Base-by-base conservation (phyloP, 2,888 invertebrate species). In the Eucera pruinosa region DNA sequence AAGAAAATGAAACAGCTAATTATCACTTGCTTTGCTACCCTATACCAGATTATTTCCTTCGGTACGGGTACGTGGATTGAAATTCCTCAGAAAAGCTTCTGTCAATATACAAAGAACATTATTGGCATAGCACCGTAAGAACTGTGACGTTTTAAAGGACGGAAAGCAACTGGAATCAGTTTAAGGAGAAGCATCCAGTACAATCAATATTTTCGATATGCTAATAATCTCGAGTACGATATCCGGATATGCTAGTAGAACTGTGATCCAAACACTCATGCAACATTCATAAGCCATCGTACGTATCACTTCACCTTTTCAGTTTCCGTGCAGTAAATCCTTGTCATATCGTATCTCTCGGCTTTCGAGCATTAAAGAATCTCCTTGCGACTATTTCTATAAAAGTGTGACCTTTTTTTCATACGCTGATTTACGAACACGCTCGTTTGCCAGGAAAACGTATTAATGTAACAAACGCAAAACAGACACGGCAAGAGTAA, bases 141-240 rank as follows among this genome's bases (percentile, higher is more conserved):
- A n/a, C 18, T 13, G 60, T 1, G n/a, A 15, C 23, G 27, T 11
- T 43, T 27, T 20, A 15, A 61, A 23, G 33, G 18, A 18, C 15
- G 11, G 60, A 23, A 54, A 25, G 11, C 61, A 27, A 5, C 36
- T n/a, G 33, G 45, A 62, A 52, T 58, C 66, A 39, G 62, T 58
- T 70, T 62, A 70, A 52, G 57, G 45, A 57, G 18, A 13, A 18
- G 41, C 5, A 20, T n/a, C n/a, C n/a, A n/a, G 20, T 58, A 68
- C 45, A 62, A 79, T 75, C 70, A 77, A 84, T 83, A 84, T 84
- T 82, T 73, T 78, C 82, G 73, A 86, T 82, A 86, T 79, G 80
- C 65, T 78, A 74, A 69, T 83, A 67, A 77, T 45, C 47, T 45
- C 45, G 54, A 67, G 74, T 58, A 73, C 64, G 78, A 79, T 73